Percentiles rank a stretch among this genome's conserved stretches.
Evolutionary conservation across 2,888 invertebrate species (phyloP).

Genomic region (Drosophila rubida): DNA sequence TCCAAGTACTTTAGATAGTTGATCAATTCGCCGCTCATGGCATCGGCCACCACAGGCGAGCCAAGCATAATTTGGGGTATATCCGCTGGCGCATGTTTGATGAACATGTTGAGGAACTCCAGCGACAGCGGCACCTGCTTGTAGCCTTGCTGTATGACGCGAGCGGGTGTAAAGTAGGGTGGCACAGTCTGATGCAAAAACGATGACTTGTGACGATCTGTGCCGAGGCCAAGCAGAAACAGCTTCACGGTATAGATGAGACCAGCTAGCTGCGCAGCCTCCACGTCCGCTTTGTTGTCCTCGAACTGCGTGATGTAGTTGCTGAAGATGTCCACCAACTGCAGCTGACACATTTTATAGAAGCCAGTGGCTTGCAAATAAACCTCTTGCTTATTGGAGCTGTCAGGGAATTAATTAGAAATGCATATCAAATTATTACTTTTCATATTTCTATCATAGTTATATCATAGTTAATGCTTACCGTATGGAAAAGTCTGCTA

Average conservation of each 20-base stretch:
- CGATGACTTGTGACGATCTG: conserved; percentile 79
- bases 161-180: conserved; percentile 75
- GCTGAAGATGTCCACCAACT: conserved; percentile 77
- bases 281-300: conserved; percentile 44
- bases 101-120: conserved; percentile 83
- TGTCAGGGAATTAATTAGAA: conserved; percentile 22
- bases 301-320: conserved; percentile 77
- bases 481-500: conserved; percentile 84
- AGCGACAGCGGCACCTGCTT: conserved; percentile 78
- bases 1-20: conserved; percentile 78
- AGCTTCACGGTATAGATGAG: conserved; percentile 83
- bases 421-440: no score
- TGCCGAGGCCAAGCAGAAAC: conserved; percentile 79
- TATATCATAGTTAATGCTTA: no score
- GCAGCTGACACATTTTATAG: conserved; percentile 84
- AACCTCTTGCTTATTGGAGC: conserved; percentile 83
- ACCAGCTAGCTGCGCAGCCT: conserved; percentile 71
- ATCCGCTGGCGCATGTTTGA: conserved; percentile 79
- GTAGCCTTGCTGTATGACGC: conserved; percentile 69
- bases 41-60: conserved; percentile 83
- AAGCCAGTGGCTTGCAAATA: conserved; percentile 84
- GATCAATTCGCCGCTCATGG: conserved; percentile 82
- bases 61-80: conserved; percentile 82
- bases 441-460: no score
- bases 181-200: conserved; percentile 79